Conservation (phyloP, 2,888 invertebrate species). For the Panopea generosa region DNA sequence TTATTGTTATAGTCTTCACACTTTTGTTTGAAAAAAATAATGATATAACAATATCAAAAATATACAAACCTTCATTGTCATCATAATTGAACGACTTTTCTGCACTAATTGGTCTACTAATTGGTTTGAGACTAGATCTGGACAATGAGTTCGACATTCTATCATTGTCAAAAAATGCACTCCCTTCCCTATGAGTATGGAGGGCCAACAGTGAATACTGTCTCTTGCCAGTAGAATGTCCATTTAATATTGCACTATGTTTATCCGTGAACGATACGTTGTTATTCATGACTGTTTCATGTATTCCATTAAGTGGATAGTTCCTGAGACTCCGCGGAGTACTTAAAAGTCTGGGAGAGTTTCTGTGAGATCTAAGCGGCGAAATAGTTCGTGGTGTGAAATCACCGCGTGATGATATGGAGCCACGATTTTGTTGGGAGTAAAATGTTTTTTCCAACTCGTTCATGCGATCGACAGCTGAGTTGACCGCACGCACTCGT, state of each 20-base stretch:
- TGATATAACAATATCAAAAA: too few relatives aligned
- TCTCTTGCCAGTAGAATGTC: constrained; percentile 51
- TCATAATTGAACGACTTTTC: constrained; percentile 56
- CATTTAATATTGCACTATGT: constrained; percentile 57
- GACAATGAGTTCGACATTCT: background rate
- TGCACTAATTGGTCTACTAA: background rate
- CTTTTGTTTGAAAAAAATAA: too few relatives aligned
- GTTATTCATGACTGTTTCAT: constrained; percentile 21
- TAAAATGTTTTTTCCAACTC: constrained; percentile 22
- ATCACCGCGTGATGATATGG: background rate
- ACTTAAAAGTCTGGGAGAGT: background rate
- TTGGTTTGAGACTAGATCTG: background rate
- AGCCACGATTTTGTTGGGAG: constrained; percentile 6
- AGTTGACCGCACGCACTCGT: constrained; percentile 33
- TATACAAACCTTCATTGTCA: constrained; percentile 61
- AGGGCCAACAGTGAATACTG: constrained; percentile 43
- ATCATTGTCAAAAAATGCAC: constrained; percentile 20
- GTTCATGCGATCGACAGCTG: constrained; percentile 33
- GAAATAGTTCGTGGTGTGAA: constrained; percentile 20
- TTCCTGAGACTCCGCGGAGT: background rate
- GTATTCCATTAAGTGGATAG: background rate
- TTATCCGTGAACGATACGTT: constrained; percentile 49
- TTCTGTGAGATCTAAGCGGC: background rate
- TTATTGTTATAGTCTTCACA: too few relatives aligned
- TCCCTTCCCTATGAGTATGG: constrained; percentile 26